Percentiles rank a stretch among this genome's conserved stretches.
These are phyloP conservation scores for Turdus rufiventris DNA, from an alignment of 2,113 vertebrate species.

Conservation along the genomic window DNA sequence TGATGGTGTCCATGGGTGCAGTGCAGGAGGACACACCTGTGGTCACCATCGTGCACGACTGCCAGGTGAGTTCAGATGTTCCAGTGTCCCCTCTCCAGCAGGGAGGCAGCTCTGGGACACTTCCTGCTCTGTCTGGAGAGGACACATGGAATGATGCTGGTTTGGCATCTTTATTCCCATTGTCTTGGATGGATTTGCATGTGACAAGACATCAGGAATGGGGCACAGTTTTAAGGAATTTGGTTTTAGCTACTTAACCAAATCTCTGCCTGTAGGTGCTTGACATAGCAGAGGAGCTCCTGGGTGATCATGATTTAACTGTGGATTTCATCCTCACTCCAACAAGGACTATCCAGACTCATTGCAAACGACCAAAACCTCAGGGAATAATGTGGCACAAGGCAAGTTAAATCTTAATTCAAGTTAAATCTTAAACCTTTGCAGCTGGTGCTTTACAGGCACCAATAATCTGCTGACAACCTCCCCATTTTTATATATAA, in stretches of 20 bases:
- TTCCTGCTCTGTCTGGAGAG: neutral
- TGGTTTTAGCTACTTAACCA: neutral
- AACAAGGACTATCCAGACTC: constrained; percentile 82
- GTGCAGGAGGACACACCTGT: constrained; percentile 82
- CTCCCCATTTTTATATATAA: neutral
- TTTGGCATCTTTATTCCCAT: neutral
- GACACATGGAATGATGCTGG: neutral
- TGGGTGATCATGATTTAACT: constrained; percentile 87
- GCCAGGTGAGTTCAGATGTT: constrained; percentile 78
- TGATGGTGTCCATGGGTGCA: constrained; percentile 92
- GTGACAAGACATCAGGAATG: neutral
- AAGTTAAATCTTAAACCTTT: neutral
- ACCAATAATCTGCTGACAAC: neutral
- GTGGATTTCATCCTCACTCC: constrained; percentile 96
- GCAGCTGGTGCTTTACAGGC: neutral
- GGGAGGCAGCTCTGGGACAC: neutral
- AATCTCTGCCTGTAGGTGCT: constrained; percentile 73
- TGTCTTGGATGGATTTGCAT: neutral
- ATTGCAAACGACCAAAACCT: constrained; percentile 80
- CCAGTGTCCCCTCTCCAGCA: neutral
- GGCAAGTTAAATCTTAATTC: constrained; percentile 65
- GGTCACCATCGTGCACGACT: constrained; percentile 91
- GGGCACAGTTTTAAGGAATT: neutral
- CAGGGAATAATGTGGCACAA: constrained; percentile 87
- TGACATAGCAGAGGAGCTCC: constrained; percentile 84